Base-by-base conservation (phyloP, 2,797 vertebrate species). In the Pseudochirops corinnae region DNA sequence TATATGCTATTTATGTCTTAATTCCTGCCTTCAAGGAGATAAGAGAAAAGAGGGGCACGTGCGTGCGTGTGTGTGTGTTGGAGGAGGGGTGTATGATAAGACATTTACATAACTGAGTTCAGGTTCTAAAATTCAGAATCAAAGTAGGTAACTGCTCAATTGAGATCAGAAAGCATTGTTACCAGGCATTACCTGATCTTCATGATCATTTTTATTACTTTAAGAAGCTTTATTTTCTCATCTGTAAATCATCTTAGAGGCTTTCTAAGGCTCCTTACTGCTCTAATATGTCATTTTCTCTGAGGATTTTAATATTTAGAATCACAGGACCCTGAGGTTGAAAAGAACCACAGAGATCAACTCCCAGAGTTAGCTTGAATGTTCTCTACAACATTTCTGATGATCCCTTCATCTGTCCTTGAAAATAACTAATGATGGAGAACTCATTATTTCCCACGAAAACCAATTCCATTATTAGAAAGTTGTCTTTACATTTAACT, bases 81-180 rank as follows among this genome's bases (percentile, higher is more conserved):
- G 67, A 1, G 13, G 33, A n/a, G 67, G n/a, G n/a, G 6, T 21
- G n/a, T 24, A 82, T 39, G 24, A 46, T 82, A 82, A 39, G n/a
- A 82, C 18, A 82, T 39, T 82, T 82, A 74, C 28, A 74, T 18
- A 74, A 74, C 18, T 74, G 67, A 39, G 3, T 74, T 90, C 28
- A 90, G 74, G 5, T 55, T 67, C 92, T 95, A 94, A 91, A 56
- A n/a, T 92, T 90, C 39, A 82, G 95, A 96, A 11, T 10, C 56
- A 90, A 94, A 95, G 58, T 53, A 93, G 50, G 39, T 96, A 31
- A 93, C 28, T 93, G 50, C 12, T 95, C 90, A 95, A 95, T 5
- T 90, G 57, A 95, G n/a, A 93, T 28, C 9, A 28, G 39, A 50
- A 67, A 92, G 28, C 93, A 53, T 91, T 92, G 62, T 24, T 87